Evolutionary conservation across 1,140 invertebrate genomes (phyloP).

Genomic region (Pseudomyrmex dendroicus): DNA sequence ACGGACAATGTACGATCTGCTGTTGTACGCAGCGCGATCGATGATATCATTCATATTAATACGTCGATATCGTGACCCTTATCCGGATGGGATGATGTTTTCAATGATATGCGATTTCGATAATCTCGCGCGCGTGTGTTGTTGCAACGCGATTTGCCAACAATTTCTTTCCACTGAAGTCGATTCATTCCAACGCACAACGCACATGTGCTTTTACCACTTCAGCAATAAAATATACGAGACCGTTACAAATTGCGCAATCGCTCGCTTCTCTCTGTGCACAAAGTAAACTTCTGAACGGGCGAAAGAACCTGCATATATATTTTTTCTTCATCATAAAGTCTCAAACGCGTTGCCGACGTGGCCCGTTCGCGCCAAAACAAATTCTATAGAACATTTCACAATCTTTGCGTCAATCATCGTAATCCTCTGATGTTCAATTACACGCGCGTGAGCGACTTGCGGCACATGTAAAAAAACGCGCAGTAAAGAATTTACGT

Average conservation of each 20-base stretch:
- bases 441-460: constrained; percentile 13
- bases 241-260: constrained; percentile 3
- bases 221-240: constrained; percentile 1
- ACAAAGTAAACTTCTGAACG: constrained; percentile 1
- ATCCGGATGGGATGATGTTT: constrained; percentile 25
- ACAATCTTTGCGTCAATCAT: constrained; percentile 30
- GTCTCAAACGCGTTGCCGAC: background rate
- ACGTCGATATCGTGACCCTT: constrained; percentile 40
- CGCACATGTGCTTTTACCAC: background rate
- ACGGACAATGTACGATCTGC: constrained; percentile 20
- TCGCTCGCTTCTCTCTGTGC: background rate
- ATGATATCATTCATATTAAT: constrained; percentile 69
- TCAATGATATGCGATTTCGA: constrained; percentile 34
- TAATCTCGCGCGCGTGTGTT: background rate
- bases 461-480: constrained; percentile 21
- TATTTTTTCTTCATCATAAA: background rate
- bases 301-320: constrained; percentile 15
- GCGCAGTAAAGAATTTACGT: background rate
- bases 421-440: background rate
- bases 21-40: background rate
- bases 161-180: background rate
- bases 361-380: constrained; percentile 24
- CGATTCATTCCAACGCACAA: background rate
- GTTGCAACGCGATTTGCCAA: constrained; percentile 9
- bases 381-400: constrained; percentile 39